Evolutionary conservation across 2,113 vertebrate genomes (phyloP), one percentile per base, ranked within the genome.

Genomic region (Datnioides undecimradiatus): DNA sequence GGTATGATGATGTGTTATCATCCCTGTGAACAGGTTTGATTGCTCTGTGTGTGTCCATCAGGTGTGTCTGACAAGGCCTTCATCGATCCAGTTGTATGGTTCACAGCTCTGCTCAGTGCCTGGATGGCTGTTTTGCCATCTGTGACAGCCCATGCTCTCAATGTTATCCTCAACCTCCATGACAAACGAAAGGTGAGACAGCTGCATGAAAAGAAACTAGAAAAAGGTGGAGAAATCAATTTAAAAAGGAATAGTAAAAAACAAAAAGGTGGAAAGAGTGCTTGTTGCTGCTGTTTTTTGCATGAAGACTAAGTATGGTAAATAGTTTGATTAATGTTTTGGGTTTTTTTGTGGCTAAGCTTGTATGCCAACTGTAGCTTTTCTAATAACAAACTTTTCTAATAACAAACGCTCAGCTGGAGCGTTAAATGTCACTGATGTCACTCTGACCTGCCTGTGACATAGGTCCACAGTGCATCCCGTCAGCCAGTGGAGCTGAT

Each of bases 21-120:
- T 31, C 29, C 33, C n/a, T 25, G 52, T 34, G 36, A 49, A 29
- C 8, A 13, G 45, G 8, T 77, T 52, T 79, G 21, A 78, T 59
- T 74, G 25, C 38, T 71, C 17, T 79, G 38, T 49, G 23, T 85
- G 29, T 82, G 62, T 52, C 80, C 65, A 41, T 27, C 91, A 99
- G 97, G 93, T 3, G 95, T 88, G 16, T 94, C 93, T 81, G 31
- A 19, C 23, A 95, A 92, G 0, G 93, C 95, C 66, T 93, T 97
- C 63, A 82, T 77, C 0, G 86, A 94, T 52, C 96, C 96, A 4
- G 89, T 91, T 0, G 38, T 93, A 23, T 94, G 97, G 93, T 94
- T 98, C 0, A 92, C 96, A 33, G 73, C 97, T 17, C 71, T 97
- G 38, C 92, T 99, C 38, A 94, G 94, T 0, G 74, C 96, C 65